phyloP scores from a whole-genome alignment of 1,140 invertebrate genomes.

The Bacillus rossius region DNA sequence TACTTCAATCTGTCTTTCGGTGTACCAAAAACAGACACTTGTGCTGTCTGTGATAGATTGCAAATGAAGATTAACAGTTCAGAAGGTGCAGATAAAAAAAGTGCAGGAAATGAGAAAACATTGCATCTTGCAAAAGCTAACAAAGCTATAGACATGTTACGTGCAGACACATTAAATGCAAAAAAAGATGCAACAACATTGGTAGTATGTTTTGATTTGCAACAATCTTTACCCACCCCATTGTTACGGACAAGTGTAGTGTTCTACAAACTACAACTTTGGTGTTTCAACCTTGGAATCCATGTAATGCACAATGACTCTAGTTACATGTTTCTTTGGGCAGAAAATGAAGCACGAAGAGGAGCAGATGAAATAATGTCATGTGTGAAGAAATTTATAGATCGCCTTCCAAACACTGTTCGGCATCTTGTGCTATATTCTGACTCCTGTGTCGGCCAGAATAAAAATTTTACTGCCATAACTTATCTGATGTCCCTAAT shows the following conservation, averaged over 20 bases:
- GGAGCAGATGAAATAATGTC: slow-evolving; percentile 8
- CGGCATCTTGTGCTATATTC: slow-evolving; percentile 15
- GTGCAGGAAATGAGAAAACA: too few relatives aligned
- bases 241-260: slow-evolving; percentile 5
- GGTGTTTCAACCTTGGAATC: slow-evolving; percentile 19
- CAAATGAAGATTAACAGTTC: too few relatives aligned
- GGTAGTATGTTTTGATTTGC: slow-evolving; percentile 15
- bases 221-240: slow-evolving; percentile 18
- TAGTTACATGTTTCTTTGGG: slow-evolving; percentile 21
- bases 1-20: too few relatives aligned
- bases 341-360: slow-evolving; percentile 15
- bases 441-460: slow-evolving; percentile 14
- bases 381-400: slow-evolving; percentile 7
- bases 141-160: too few relatives aligned
- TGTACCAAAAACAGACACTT: too few relatives aligned
- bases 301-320: slow-evolving; percentile 9
- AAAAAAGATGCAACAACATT: slow-evolving; percentile 14
- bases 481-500: slow-evolving; percentile 22
- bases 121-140: too few relatives aligned
- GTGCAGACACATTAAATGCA: neutral
- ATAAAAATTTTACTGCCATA: slow-evolving; percentile 13
- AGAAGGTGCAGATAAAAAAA: too few relatives aligned
- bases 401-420: slow-evolving; percentile 10
- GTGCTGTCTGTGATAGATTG: too few relatives aligned
- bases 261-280: slow-evolving; percentile 19